phyloP scores from a whole-genome alignment of 2,888 invertebrate genomes.

The Fabriciana adippe region DNA sequence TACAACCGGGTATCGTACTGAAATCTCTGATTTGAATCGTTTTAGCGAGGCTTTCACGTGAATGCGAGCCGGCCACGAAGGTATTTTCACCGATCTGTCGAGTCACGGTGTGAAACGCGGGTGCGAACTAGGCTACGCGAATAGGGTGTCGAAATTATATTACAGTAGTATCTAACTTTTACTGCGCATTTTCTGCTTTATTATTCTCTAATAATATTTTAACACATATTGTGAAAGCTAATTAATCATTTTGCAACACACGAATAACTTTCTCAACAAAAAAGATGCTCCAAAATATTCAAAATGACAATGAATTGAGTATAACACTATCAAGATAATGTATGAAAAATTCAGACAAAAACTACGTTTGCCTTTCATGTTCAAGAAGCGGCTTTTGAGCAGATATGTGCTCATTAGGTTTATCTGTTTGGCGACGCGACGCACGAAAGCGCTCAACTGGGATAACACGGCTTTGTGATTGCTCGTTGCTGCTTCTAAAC shows the following conservation, averaged over 20 bases:
- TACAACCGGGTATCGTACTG: constrained; percentile 79
- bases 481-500: constrained; percentile 40
- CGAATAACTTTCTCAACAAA: not conserved
- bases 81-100: constrained; percentile 55
- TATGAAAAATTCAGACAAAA: constrained; percentile 19
- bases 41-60: constrained; percentile 73
- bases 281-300: not conserved
- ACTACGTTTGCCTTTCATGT: constrained; percentile 25
- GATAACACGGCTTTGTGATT: constrained; percentile 68
- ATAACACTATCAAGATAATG: not conserved
- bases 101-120: constrained; percentile 54
- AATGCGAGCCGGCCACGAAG: constrained; percentile 56
- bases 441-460: constrained; percentile 67
- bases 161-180: not conserved
- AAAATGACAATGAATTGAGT: not conserved
- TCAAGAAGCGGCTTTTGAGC: constrained; percentile 28
- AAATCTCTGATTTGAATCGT: constrained; percentile 81
- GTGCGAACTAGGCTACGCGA: constrained; percentile 8
- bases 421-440: constrained; percentile 56
- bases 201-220: not conserved
- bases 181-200: constrained; percentile 1
- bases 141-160: constrained; percentile 8
- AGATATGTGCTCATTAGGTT: constrained; percentile 56
- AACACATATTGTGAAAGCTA: not conserved
- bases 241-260: too few species aligned